These are phyloP conservation scores for Lacerta bilineata DNA, from an alignment of 2,797 vertebrate genomes.

Conservation along the genomic window DNA sequence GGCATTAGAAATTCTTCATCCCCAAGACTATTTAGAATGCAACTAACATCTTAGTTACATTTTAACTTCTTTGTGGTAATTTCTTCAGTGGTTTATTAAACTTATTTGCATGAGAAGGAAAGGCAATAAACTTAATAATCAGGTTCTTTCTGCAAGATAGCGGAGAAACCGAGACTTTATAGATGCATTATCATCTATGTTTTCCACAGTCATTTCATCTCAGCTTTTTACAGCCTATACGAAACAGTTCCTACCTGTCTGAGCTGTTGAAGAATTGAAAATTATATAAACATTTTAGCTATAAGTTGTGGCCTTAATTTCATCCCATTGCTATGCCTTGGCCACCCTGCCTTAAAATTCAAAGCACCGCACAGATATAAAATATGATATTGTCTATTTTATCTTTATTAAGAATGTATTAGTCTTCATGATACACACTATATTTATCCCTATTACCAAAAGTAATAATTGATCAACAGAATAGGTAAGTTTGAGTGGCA, in stretches of 20 bases:
- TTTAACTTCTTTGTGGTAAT: neutral
- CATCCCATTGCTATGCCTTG: neutral
- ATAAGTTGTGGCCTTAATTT: neutral
- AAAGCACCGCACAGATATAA: neutral
- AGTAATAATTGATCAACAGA: neutral
- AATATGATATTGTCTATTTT: neutral
- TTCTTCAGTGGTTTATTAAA: conserved; percentile 18
- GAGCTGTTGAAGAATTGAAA: neutral
- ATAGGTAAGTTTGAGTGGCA: neutral
- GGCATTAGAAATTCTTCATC: neutral
- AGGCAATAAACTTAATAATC: neutral
- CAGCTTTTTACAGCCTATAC: neutral
- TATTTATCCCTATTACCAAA: neutral
- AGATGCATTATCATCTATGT: neutral
- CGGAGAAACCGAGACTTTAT: neutral
- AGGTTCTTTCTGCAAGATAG: neutral
- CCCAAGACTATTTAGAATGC: conserved; percentile 1
- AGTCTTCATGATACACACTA: neutral
- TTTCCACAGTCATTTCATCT: neutral
- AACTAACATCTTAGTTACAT: neutral
- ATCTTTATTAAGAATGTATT: neutral
- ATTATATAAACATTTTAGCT: neutral
- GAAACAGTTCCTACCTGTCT: neutral
- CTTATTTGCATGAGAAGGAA: conserved; percentile 2
- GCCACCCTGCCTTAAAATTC: neutral